Base-by-base conservation (phyloP, 35 echinoderm and acorn worm species). In the Ophiothrix spiculata region DNA sequence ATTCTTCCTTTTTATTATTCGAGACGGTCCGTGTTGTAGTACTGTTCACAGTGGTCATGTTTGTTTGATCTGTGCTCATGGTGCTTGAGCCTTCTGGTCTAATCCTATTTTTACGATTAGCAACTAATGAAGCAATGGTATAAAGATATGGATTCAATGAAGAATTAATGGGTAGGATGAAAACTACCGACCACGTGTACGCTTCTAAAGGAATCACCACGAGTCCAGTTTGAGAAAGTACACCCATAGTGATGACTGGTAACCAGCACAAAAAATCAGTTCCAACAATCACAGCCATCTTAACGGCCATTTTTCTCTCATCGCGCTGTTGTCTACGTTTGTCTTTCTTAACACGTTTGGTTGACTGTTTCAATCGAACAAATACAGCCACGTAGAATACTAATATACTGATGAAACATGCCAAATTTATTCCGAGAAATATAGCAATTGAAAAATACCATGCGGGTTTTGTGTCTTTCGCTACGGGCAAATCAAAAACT, bases 351-450 rank as follows among this genome's bases (percentile, higher is more conserved):
- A 81, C 39, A 31, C 79, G 35, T 41, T 81, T 36, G 42, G 38
- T 23, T 13, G 79, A 81, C 23, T 38, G 14, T 41, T 40, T 39
- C 36, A 81, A 16, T 21, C 39, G 25, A 1, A 86, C 38, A 31
- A 77, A 86, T 23, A 86, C 74, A 4, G 39, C 8, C 14, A 32
- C 17, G 74, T 86, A 86, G 39, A 32, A 76, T 15, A 86, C 29
- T 1, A 64, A 37, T 3, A 86, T 76, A 12, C 12, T 36, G 14
- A 86, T 1, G 35, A 86, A 86, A 36, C 84, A 42, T 8, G 39
- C 29, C n/a, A 86, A 32, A 32, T 86, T 86, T 12, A 86, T 38
- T 28, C 84, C 84, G 29, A 86, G 39, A 25, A 86, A 86, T 34
- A 86, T n/a, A 38, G 74, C 33, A 31, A 86, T 86, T 21, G 84